phyloP scores from a whole-genome alignment of 2,113 vertebrate genomes.

The Cyprinus carpio region DNA sequence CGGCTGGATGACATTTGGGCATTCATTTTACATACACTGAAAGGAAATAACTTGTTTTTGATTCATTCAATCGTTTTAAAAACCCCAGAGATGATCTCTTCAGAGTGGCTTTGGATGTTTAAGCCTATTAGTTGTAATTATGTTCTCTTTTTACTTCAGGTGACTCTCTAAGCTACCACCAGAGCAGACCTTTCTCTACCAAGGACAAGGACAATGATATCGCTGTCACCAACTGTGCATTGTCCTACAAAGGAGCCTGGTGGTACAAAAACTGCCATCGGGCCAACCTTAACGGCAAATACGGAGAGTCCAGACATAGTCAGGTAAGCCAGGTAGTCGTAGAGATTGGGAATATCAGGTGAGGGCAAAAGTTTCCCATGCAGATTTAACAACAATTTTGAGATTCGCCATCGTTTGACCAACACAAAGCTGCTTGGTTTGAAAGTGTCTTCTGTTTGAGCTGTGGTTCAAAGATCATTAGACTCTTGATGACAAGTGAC shows the following conservation, averaged over 20 bases:
- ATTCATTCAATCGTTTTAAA: neutral
- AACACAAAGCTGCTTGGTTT: neutral
- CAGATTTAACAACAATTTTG: no score
- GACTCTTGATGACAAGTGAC: neutral
- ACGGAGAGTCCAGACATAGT: conserved; percentile 95
- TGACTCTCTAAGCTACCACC: conserved; percentile 96
- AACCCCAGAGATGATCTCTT: neutral
- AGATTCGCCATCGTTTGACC: no score
- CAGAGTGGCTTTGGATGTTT: neutral
- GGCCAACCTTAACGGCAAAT: conserved; percentile 98
- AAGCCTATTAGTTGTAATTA: neutral
- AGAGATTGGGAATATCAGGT: neutral
- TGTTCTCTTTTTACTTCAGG: conserved; percentile 71
- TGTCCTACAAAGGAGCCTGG: conserved; percentile 99
- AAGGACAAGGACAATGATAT: conserved; percentile 97
- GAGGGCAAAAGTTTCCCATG: neutral
- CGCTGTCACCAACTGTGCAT: conserved; percentile 95
- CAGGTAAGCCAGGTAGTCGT: conserved; percentile 78
- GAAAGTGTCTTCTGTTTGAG: neutral
- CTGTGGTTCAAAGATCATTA: neutral
- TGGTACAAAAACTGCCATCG: conserved; percentile 99
- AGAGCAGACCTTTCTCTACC: conserved; percentile 97
- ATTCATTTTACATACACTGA: neutral
- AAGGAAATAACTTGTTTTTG: neutral
- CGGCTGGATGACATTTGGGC: conserved; percentile 3